phyloP scores from a whole-genome alignment of 2,888 invertebrate genomes.

The Lordiphosa andalusiaca region DNA sequence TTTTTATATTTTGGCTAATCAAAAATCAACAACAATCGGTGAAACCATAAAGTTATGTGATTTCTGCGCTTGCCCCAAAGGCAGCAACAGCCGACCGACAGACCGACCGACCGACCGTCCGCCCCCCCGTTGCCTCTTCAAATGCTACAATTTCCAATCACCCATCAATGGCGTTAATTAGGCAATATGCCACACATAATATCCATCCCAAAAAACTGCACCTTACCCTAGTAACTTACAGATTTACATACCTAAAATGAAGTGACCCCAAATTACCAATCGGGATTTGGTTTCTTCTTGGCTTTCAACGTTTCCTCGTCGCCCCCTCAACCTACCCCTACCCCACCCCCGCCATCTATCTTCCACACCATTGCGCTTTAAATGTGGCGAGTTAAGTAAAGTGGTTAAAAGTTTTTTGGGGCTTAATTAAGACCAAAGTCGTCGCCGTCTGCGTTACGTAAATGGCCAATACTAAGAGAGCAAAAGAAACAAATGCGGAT shows the following conservation, averaged over 20 bases:
- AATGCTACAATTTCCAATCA: slow-evolving; percentile 58
- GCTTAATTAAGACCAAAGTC: slow-evolving; percentile 62
- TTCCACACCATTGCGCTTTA: not conserved
- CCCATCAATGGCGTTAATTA: slow-evolving; percentile 18
- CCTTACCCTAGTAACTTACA: slow-evolving; percentile 4
- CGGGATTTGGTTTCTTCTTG: slow-evolving; percentile 19
- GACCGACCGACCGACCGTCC: too few relatives aligned
- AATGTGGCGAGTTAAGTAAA: slow-evolving; percentile 36
- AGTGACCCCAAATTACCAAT: slow-evolving; percentile 4
- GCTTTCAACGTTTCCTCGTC: too few relatives aligned
- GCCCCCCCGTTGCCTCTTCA: slow-evolving; percentile 23
- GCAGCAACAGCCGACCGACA: not conserved
- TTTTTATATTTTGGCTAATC: slow-evolving; percentile 14
- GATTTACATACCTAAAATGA: slow-evolving; percentile 4
- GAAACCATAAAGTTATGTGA: slow-evolving; percentile 1
- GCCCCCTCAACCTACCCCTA: too few relatives aligned
- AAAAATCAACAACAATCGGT: slow-evolving; percentile 10
- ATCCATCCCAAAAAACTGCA: slow-evolving; percentile 7
- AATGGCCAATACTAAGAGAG: slow-evolving; percentile 20
- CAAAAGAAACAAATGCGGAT: slow-evolving; percentile 1
- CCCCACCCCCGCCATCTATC: too few relatives aligned
- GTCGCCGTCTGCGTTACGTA: slow-evolving; percentile 27
- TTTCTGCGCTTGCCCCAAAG: slow-evolving; percentile 3
- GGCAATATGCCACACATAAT: slow-evolving; percentile 8
- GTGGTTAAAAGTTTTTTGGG: slow-evolving; percentile 32